These are phyloP conservation scores for Drosophila acutilabella DNA, from an alignment of 2,888 invertebrate genomes.

Conservation along the genomic window DNA sequence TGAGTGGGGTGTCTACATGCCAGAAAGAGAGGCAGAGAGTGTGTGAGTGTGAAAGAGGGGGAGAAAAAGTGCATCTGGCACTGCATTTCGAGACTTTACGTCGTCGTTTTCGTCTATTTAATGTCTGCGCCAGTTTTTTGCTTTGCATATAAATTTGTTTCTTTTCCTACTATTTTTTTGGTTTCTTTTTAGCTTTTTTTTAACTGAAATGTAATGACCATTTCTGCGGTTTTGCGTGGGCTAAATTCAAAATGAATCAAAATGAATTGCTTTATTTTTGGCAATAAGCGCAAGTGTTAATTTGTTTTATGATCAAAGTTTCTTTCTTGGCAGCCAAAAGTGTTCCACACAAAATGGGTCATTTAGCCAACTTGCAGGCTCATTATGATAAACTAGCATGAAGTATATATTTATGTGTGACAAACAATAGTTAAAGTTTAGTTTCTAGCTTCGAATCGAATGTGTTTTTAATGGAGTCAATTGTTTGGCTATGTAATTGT, in stretches of 20 bases:
- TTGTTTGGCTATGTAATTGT: background rate
- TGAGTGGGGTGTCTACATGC: constrained; percentile 6
- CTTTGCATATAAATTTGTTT: too few relatives aligned
- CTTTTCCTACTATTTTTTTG: background rate
- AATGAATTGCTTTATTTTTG: constrained; percentile 68
- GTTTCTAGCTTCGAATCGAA: background rate
- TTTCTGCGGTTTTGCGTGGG: constrained; percentile 65
- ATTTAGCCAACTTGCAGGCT: constrained; percentile 36
- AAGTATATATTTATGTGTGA: background rate
- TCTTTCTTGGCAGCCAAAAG: constrained; percentile 17
- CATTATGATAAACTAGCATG: constrained; percentile 14
- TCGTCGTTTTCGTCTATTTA: constrained; percentile 53
- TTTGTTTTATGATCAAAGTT: constrained; percentile 68
- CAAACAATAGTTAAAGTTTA: background rate
- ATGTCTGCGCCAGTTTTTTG: constrained; percentile 46
- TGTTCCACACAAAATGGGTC: constrained; percentile 44
- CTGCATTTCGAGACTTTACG: constrained; percentile 56
- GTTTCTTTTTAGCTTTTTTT: background rate
- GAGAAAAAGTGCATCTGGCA: constrained; percentile 19
- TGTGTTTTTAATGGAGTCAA: background rate
- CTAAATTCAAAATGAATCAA: constrained; percentile 42
- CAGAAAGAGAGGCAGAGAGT: background rate
- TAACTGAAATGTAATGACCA: constrained; percentile 37
- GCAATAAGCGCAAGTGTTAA: constrained; percentile 73
- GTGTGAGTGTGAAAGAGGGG: background rate